Base-by-base conservation (phyloP, 2,888 invertebrate genomes). In the Mellilla xanthometata region DNA sequence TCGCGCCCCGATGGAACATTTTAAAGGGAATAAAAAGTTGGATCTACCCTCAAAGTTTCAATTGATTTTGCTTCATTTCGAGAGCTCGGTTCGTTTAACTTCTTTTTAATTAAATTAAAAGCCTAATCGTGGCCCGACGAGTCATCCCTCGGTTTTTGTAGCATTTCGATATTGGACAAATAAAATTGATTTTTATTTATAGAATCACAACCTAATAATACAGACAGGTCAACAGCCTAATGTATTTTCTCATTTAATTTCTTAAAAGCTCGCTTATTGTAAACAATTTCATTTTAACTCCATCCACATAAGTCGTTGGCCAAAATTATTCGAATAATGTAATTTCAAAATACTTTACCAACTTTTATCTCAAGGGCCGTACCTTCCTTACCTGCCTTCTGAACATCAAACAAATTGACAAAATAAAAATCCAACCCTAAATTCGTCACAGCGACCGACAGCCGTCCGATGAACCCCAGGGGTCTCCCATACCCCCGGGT, bases 91-190 rank as follows among this genome's bases (percentile, higher is more conserved):
- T 79, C 81, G 76, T 75, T 80, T 75, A 80, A 81, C 81, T 78
- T 82, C 71, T 79, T 82, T 83, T 81, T 79, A 84, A 85, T 84
- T 84, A 79, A 84, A 82, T 76, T 68, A 76, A 70, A 65, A 68
- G 59, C 59, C 75, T 77, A 79, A 76, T 79, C 76, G 74, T 42
- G 54, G 55, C 48, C 46, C 58, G 52, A 54, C 56, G 56, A 58
- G 36, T 34, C 34, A 56, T 53, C 58, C 52, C 33, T 44, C 31
- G 52, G 52, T 36, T 54, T 66, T 65, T 64, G 66, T 66, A 53
- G 56, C 50, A 44, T 60, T 62, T 52, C 15, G 15, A 5, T 19
- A 5, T 19, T 5, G 6, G 3, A 19, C 15, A 19, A 19, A 19
- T 19, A 19, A 19, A 19, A 19, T n/a, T n/a, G n/a, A 19, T 3